Evolutionary conservation across 2,888 invertebrate genomes (phyloP), one percentile per base, ranked within the genome.

Genomic region (Callosobruchus maculatus): DNA sequence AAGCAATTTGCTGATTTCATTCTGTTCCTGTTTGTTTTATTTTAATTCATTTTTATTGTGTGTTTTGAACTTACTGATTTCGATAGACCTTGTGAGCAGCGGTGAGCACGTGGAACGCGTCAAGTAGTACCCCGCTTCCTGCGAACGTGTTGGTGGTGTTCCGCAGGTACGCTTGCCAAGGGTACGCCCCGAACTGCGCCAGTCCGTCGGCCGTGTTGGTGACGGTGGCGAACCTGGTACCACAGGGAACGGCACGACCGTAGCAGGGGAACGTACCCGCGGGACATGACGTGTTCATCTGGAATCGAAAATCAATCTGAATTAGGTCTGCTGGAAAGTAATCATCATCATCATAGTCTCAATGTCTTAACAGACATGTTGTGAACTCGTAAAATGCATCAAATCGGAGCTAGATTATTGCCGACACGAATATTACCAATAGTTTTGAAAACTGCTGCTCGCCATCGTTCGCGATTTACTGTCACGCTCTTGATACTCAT

Each of bases 61-160:
- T n/a, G n/a, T n/a, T n/a, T n/a, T n/a, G n/a, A n/a, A 79, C 80
- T 80, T 76, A 84, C 84, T 75, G 72, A 74, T 80, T 81, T 18
- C 76, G 74, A 20, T 77, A 77, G 13, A 94, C 88, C 83, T 93
- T 92, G 84, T 94, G 94, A 7, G 94, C 94, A 0, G 92, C 93
- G 0, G 95, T 94, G 20, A 94, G 83, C 3, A 95, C 90, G 84
- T 93, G 92, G 22, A 89, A 87, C n/a, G 88, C 87, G 80, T 92
- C 90, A 70, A 95, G 89, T 2, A 95, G 87, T 0, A 92, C 93
- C 13, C 94, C 94, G 66, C 93, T 93, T 22, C 93, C 94, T 68
- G 93, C 86, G 82, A 92, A 94, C 7, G 71, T 20, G 75, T 80
- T 78, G 7, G 84, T 84, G 71, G 82, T 81, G 74, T 84, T 84